Evolutionary conservation across 2,113 vertebrate species (phyloP), one percentile per base, ranked within the genome.

Genomic region (Synodontis membranacea): DNA sequence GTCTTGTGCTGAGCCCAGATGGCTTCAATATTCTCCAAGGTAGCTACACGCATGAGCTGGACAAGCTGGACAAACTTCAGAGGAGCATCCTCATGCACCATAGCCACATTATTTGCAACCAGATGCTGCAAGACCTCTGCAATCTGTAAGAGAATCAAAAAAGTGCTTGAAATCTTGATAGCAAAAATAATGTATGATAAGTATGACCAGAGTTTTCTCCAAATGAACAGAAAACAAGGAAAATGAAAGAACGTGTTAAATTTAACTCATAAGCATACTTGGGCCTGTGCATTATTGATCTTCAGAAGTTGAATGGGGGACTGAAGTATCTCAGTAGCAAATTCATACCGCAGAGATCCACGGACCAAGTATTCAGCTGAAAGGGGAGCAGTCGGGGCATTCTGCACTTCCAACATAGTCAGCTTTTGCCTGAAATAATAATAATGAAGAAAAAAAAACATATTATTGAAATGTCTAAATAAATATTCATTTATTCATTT

Each of bases 51-150:
- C 70, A 96, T 84, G 21, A 96, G 90, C 87, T 97, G 96, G 25
- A 94, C 58, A 0, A 98, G 92, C 86, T 96, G 91, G 83, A 96
- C 10, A 89, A 95, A 96, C 83, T 94, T 96, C 52, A 93, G 74
- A 0, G 95, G 94, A 79, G 94, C 93, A 54, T 97, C 94, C 0
- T 93, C 90, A 2, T 95, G 95, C 86, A 96, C 93, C 79, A 82
- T 87, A 1, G 92, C 92, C 11, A 90, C 70, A 80, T 95, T 95
- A 80, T 94, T 91, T 84, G 76, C 37, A 48, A 94, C 92, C 89
- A 97, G 91, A 83, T 96, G 92, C 4, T 95, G 92, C 80, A 97
- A 85, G 14, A 93, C 87, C 80, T 96, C 94, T 0, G 52, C 21
- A 90, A 95, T 90, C 97, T 98, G 86, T 17, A 11, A 84, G 58